phyloP scores from a whole-genome alignment of 1,140 invertebrate genomes.

The Drosophila pseudoobscura region DNA sequence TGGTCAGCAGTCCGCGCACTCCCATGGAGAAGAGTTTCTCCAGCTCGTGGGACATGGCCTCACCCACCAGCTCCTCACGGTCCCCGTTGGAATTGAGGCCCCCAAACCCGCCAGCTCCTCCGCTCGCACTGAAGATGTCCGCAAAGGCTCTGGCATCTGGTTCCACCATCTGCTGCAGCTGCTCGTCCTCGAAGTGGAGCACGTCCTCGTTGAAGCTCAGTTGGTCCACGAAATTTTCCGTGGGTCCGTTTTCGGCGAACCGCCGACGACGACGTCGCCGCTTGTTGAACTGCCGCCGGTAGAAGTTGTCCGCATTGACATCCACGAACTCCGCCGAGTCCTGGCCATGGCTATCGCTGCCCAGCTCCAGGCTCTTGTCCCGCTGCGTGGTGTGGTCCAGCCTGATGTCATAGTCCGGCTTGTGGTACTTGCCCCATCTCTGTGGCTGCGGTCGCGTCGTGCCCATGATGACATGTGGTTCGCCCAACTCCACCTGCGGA shows the following conservation, averaged over 20 bases:
- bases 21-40: slow-evolving; percentile 92
- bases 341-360: slow-evolving; percentile 38
- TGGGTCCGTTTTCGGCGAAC: slow-evolving; percentile 1
- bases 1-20: slow-evolving; percentile 90
- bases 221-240: slow-evolving; percentile 52
- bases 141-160: slow-evolving; percentile 79
- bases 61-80: slow-evolving; percentile 83
- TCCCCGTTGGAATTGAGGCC: slow-evolving; percentile 18
- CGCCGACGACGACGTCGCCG: slow-evolving; percentile 55
- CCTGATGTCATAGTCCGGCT: slow-evolving; percentile 66
- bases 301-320: slow-evolving; percentile 70
- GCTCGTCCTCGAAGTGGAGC: slow-evolving; percentile 70
- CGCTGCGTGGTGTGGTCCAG: slow-evolving; percentile 43
- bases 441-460: slow-evolving; percentile 20
- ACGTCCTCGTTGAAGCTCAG: slow-evolving; percentile 83
- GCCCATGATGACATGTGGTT: slow-evolving; percentile 71
- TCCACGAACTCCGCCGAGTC: slow-evolving; percentile 63
- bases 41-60: slow-evolving; percentile 89
- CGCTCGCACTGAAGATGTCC: slow-evolving; percentile 59
- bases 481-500: slow-evolving; percentile 62
- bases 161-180: slow-evolving; percentile 70
- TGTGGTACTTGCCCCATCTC: slow-evolving; percentile 58
- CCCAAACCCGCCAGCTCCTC: not conserved
- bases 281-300: slow-evolving; percentile 54
- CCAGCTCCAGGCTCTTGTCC: slow-evolving; percentile 57